phyloP scores from a whole-genome alignment of 2,888 invertebrate species.

The Ormyrus rosae region DNA sequence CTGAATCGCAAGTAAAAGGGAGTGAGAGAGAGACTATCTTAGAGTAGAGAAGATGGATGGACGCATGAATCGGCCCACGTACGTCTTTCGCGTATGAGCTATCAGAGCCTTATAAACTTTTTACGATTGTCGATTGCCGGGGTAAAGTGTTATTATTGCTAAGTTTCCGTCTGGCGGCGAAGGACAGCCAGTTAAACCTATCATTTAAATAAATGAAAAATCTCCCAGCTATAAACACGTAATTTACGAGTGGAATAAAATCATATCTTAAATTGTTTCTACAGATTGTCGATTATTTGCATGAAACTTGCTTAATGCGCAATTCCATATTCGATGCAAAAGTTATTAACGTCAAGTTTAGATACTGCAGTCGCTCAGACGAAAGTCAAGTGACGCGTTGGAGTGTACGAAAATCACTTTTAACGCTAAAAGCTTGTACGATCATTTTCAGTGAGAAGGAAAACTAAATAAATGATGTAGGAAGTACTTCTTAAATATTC shows the following conservation, averaged over 20 bases:
- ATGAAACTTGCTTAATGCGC: neutral
- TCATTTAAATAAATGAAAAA: constrained; percentile 36
- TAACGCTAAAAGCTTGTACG: too few species aligned
- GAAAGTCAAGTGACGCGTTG: too few species aligned
- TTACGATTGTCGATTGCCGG: constrained; percentile 30
- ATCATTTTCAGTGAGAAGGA: too few species aligned
- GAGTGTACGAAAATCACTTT: too few species aligned
- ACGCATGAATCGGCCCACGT: constrained; percentile 35
- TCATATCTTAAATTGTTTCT: constrained; percentile 27
- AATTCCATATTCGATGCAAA: constrained; percentile 14
- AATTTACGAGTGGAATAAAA: constrained; percentile 31
- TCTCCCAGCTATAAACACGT: constrained; percentile 3
- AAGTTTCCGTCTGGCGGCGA: constrained; percentile 13
- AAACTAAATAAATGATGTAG: too few species aligned
- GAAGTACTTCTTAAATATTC: too few species aligned
- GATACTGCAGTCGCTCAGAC: too few species aligned
- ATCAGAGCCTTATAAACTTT: constrained; percentile 20
- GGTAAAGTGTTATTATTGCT: constrained; percentile 29
- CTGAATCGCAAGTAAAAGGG: constrained; percentile 9
- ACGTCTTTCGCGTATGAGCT: constrained; percentile 3
- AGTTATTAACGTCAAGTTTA: constrained; percentile 1
- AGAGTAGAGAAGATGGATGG: constrained; percentile 41
- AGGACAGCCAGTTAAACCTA: constrained; percentile 21
- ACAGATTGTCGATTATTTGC: constrained; percentile 27
- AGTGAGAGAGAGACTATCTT: constrained; percentile 15